A percentile compares a stretch with the other conserved stretches of the same genome.
These are phyloP conservation scores for Sorex maritimensis DNA, from an alignment of 2,797 vertebrate species.

Conservation along the genomic window DNA sequence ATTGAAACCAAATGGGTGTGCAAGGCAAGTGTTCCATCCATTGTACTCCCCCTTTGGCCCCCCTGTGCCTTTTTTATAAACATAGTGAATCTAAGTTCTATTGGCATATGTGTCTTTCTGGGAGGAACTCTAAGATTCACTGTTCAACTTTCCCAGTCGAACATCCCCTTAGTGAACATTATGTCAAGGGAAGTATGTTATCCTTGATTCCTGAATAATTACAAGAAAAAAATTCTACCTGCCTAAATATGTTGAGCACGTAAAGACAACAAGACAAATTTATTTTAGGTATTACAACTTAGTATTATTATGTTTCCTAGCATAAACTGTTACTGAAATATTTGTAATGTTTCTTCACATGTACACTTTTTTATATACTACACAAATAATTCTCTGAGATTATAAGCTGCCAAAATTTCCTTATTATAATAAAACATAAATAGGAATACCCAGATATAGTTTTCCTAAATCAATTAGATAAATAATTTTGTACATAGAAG, in stretches of 20 bases:
- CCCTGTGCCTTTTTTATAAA: background rate
- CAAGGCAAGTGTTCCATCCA: no score
- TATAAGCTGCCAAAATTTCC: background rate
- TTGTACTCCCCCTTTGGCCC: no score
- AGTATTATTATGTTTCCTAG: constrained; percentile 7
- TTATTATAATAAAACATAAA: background rate
- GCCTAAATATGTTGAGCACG: background rate
- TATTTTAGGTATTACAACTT: constrained; percentile 9
- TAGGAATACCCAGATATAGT: background rate
- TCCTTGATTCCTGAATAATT: background rate
- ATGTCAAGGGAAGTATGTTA: background rate
- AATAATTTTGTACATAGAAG: background rate
- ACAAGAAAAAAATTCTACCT: background rate
- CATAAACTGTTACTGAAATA: background rate
- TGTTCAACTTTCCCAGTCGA: background rate
- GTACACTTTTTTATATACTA: background rate
- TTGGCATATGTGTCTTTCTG: background rate
- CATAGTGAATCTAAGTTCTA: background rate
- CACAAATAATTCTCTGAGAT: background rate
- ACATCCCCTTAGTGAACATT: background rate
- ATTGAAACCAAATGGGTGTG: no score
- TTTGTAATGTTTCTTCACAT: background rate
- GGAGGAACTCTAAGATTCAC: background rate
- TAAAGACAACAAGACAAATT: background rate
- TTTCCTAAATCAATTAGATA: background rate